Evolutionary conservation across 1,140 invertebrate species (phyloP).

Genomic region (Caenorhabditis elegans): DNA sequence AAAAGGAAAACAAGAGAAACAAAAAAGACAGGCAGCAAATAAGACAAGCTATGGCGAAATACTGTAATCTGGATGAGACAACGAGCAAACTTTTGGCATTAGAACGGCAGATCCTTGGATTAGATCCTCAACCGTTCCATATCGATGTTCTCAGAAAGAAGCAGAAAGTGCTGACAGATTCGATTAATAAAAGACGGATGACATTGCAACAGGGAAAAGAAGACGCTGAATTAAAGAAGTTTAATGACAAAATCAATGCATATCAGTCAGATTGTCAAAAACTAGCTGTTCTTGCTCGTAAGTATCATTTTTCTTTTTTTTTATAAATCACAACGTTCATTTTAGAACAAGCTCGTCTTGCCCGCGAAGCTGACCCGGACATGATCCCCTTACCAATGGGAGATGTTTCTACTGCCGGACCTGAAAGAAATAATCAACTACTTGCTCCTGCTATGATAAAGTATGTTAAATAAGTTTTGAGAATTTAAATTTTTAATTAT

Average conservation of each 20-base stretch:
- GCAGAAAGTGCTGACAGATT: constrained; percentile 31
- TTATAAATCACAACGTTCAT: background rate
- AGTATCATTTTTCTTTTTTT: background rate
- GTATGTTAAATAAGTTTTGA: background rate
- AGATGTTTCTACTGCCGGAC: background rate
- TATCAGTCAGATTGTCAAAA: constrained; percentile 21
- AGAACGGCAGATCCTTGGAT: constrained; percentile 36
- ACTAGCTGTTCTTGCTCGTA: constrained; percentile 14
- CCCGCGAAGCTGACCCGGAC: constrained; percentile 30
- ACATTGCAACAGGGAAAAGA: constrained; percentile 29
- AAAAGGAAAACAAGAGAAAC: constrained; percentile 38
- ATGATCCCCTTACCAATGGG: constrained; percentile 34
- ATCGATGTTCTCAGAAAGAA: constrained; percentile 41
- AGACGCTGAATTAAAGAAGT: constrained; percentile 31
- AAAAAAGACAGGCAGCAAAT: constrained; percentile 38
- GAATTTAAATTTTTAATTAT: background rate
- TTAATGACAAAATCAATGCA: constrained; percentile 34
- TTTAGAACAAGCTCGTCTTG: constrained; percentile 31
- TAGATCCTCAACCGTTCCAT: constrained; percentile 37
- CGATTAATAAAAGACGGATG: constrained; percentile 13
- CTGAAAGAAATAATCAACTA: background rate
- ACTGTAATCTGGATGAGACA: constrained; percentile 54
- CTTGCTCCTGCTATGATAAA: background rate
- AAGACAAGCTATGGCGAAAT: constrained; percentile 37
- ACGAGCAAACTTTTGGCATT: constrained; percentile 48